Conservation (phyloP, 2,888 invertebrate genomes). For the Pollenia angustigena region DNA sequence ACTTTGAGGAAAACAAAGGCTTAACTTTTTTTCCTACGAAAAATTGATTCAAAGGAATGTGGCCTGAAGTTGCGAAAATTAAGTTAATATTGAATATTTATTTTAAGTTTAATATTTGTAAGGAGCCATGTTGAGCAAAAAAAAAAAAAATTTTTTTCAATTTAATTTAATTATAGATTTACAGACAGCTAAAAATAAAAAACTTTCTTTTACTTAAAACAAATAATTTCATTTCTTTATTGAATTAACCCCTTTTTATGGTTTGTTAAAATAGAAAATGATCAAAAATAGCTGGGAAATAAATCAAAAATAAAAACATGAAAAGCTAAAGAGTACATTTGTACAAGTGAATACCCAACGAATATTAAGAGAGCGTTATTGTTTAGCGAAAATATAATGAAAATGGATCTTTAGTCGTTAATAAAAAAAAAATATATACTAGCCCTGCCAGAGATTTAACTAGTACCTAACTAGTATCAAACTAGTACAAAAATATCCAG, state of each 20-base stretch:
- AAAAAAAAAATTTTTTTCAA: slow-evolving; percentile 53
- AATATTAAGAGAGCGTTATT: neutral
- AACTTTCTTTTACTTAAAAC: slow-evolving; percentile 28
- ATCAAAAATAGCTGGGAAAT: slow-evolving; percentile 20
- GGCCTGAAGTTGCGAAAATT: neutral
- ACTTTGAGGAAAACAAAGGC: slow-evolving; percentile 19
- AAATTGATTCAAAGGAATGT: slow-evolving; percentile 41
- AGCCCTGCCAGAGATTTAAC: too few relatives aligned
- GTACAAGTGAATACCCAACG: neutral
- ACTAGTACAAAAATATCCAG: too few relatives aligned
- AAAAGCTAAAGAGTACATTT: slow-evolving; percentile 2
- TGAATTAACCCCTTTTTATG: slow-evolving; percentile 46
- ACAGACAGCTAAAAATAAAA: neutral
- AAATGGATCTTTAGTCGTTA: neutral
- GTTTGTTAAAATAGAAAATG: slow-evolving; percentile 14
- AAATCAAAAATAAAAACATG: slow-evolving; percentile 36
- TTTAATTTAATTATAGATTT: slow-evolving; percentile 66
- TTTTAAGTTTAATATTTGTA: neutral
- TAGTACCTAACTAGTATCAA: too few relatives aligned
- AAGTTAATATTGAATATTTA: slow-evolving; percentile 1
- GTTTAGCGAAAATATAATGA: neutral
- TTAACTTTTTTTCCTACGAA: neutral
- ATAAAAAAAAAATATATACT: neutral
- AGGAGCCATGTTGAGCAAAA: neutral
- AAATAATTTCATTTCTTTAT: slow-evolving; percentile 21